Percentiles rank a stretch among this genome's conserved stretches.
phyloP scores from a whole-genome alignment of 2,797 vertebrate species.

The Aythya fuligula region DNA sequence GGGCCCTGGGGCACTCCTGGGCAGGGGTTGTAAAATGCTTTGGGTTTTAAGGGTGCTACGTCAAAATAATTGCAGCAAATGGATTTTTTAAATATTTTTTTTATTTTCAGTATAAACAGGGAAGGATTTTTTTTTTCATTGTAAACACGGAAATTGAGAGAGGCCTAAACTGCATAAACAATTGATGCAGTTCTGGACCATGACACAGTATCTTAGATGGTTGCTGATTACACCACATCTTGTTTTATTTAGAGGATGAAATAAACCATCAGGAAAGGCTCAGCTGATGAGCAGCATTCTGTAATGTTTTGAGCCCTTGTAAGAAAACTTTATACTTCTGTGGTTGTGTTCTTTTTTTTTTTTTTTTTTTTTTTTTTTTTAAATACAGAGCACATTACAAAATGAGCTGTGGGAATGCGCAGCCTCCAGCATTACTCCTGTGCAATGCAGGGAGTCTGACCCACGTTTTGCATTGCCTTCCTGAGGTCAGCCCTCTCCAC shows the following conservation, averaged over 20 bases:
- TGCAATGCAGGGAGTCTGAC: not conserved
- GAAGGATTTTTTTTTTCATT: not conserved
- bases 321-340: not conserved
- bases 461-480: not conserved
- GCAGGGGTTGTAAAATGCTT: not conserved
- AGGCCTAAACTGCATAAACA: not conserved
- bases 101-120: not conserved
- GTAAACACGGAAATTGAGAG: not conserved
- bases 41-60: not conserved
- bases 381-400: not conserved
- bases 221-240: not conserved
- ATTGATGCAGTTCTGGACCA: not conserved
- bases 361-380: not conserved
- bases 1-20: not conserved
- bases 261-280: not conserved
- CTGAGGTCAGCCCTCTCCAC: not conserved
- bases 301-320: not conserved
- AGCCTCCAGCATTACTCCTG: not conserved
- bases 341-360: not conserved
- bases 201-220: not conserved
- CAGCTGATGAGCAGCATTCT: not conserved
- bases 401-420: not conserved
- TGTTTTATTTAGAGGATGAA: constrained; percentile 39
- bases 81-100: too few species aligned
- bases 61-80: not conserved